A percentile compares a stretch with the other conserved stretches of the same genome.
Conservation (phyloP, 2,113 vertebrate genomes). For the Cryptomyrus ogoouensis region DNA sequence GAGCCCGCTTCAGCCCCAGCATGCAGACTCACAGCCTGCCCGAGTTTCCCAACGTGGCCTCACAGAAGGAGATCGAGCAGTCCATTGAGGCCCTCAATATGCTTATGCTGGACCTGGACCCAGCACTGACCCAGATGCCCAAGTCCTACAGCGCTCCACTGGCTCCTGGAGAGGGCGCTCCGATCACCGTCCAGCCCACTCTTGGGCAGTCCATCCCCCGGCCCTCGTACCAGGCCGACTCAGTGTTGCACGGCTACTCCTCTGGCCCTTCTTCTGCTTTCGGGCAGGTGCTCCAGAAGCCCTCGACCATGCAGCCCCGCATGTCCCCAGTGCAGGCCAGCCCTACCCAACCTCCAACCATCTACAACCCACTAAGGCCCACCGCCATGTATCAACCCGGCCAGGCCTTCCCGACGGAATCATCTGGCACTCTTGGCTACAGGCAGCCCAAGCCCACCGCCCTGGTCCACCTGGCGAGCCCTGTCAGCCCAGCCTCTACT, state of each 20-base stretch:
- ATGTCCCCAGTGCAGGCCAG: constrained; percentile 37
- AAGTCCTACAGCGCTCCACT: constrained; percentile 80
- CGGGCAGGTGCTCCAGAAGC: constrained; percentile 24
- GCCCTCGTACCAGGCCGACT: constrained; percentile 53
- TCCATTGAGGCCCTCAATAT: constrained; percentile 91
- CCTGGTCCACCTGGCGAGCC: constrained; percentile 32
- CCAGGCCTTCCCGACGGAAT: constrained; percentile 46
- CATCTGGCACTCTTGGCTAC: constrained; percentile 24
- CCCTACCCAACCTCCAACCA: constrained; percentile 35
- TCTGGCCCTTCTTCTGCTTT: constrained; percentile 35
- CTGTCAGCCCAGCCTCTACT: constrained; percentile 37
- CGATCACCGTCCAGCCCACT: constrained; percentile 73
- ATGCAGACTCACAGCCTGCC: constrained; percentile 75
- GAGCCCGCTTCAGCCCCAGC: constrained; percentile 49
- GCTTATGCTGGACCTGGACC: constrained; percentile 86
- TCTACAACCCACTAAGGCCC: constrained; percentile 36
- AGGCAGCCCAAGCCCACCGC: constrained; percentile 55
- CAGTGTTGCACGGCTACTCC: constrained; percentile 45
- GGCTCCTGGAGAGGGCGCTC: constrained; percentile 44
- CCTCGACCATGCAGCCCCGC: constrained; percentile 29
- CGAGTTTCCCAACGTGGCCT: constrained; percentile 76
- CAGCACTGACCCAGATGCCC: constrained; percentile 54
- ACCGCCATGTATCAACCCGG: constrained; percentile 29
- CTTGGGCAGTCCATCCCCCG: constrained; percentile 58
- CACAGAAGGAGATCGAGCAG: constrained; percentile 87